Evolutionary conservation across 2,797 vertebrate genomes (phyloP).

Genomic region (Pterois miles): DNA sequence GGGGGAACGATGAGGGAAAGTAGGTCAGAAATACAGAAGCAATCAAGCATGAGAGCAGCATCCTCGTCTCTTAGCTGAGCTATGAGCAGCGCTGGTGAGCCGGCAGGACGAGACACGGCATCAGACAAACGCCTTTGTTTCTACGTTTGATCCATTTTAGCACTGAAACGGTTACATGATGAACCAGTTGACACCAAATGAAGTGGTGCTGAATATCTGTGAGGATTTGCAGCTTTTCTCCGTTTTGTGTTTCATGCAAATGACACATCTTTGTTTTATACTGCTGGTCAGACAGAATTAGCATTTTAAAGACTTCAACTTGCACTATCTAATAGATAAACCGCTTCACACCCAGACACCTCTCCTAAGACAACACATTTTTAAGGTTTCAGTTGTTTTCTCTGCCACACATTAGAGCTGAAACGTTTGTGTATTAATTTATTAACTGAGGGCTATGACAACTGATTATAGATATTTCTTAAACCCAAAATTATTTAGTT

Average conservation of each 20-base stretch:
- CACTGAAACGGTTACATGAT: neutral
- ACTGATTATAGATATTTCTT: neutral
- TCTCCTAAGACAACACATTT: no score
- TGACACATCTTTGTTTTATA: neutral
- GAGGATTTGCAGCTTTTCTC: neutral
- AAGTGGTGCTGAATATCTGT: neutral
- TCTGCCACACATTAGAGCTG: neutral
- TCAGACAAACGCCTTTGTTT: constrained; percentile 17
- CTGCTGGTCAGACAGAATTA: neutral
- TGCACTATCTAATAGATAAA: neutral
- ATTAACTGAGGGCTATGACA: neutral
- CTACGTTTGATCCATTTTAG: neutral
- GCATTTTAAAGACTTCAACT: neutral
- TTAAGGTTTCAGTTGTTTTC: neutral
- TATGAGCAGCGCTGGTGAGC: constrained; percentile 28
- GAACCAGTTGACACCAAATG: neutral
- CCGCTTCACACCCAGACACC: neutral
- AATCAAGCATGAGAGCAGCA: constrained; percentile 77
- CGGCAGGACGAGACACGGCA: neutral
- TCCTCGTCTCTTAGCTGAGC: constrained; percentile 62
- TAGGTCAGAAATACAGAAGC: constrained; percentile 81
- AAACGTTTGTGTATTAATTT: neutral
- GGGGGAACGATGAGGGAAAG: constrained; percentile 62
- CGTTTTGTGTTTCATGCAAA: neutral
- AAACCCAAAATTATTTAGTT: neutral